Evolutionary conservation across 2,113 vertebrate species (phyloP).

Genomic region (Pseudopipra pipra): DNA sequence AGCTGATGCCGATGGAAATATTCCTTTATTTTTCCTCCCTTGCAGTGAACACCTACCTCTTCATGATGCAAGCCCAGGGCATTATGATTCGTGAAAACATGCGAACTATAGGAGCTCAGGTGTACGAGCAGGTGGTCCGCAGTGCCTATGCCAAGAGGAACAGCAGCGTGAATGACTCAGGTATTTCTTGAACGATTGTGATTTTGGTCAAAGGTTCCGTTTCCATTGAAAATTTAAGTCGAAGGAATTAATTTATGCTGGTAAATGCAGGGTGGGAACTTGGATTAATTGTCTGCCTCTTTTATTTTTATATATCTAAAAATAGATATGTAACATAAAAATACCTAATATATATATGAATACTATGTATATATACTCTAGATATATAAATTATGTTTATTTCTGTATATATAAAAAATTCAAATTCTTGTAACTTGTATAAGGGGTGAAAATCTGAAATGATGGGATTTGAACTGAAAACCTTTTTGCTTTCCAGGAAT

Average conservation of each 20-base stretch:
- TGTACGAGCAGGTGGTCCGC: conserved; percentile 94
- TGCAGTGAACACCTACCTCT: conserved; percentile 97
- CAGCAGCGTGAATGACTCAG: conserved; percentile 88
- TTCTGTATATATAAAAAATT: neutral
- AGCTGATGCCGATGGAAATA: neutral
- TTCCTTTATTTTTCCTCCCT: neutral
- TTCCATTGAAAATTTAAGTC: neutral
- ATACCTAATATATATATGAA: neutral
- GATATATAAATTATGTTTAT: neutral
- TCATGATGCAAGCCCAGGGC: conserved; percentile 96
- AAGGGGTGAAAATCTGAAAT: neutral
- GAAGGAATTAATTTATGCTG: neutral
- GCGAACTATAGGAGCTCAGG: conserved; percentile 90
- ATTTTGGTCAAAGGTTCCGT: neutral
- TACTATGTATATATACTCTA: neutral
- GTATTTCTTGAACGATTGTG: conserved; percentile 62
- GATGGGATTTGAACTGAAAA: neutral
- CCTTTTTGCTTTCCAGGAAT: conserved; percentile 28
- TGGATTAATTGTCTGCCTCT: neutral
- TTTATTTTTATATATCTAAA: neutral
- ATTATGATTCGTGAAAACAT: conserved; percentile 94
- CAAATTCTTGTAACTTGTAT: neutral
- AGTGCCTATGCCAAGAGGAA: conserved; percentile 87
- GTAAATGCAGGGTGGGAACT: neutral
- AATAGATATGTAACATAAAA: neutral